Percentiles rank a stretch among this genome's conserved stretches.
phyloP scores from a whole-genome alignment of 2,888 invertebrate genomes.

The Rapana venosa region DNA sequence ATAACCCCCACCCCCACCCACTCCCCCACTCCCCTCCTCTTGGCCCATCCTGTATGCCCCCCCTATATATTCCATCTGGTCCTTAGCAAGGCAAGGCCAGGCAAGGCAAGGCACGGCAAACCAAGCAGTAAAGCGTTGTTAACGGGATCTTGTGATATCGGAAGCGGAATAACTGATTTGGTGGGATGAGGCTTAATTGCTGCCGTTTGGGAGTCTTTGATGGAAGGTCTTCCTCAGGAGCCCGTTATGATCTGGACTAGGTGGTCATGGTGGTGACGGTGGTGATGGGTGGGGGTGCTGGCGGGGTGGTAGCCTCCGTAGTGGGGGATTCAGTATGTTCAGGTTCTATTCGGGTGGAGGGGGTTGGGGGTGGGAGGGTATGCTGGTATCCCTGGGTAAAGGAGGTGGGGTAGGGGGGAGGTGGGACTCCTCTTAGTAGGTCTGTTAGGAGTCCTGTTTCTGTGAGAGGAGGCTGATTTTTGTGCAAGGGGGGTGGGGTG shows the following conservation, averaged over 20 bases:
- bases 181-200: background rate
- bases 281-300: background rate
- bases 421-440: background rate
- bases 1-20: no score
- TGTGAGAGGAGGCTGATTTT: background rate
- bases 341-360: no score
- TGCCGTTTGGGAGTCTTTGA: slow-evolving; percentile 1
- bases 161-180: slow-evolving; percentile 15
- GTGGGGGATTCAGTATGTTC: no score
- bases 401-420: background rate
- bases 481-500: background rate
- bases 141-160: slow-evolving; percentile 21
- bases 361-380: background rate
- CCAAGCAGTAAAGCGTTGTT: background rate
- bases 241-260: background rate
- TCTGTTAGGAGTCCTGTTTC: background rate
- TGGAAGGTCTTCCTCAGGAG: background rate
- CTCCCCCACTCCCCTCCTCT: no score
- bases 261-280: background rate
- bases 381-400: background rate
- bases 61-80: no score
- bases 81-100: no score
- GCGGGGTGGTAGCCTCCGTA: background rate
- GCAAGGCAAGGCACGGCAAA: no score
- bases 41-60: no score